Percentiles rank a stretch among this genome's conserved stretches.
These are phyloP conservation scores for Dryomyza anilis DNA, from an alignment of 2,888 invertebrate species.

Conservation along the genomic window DNA sequence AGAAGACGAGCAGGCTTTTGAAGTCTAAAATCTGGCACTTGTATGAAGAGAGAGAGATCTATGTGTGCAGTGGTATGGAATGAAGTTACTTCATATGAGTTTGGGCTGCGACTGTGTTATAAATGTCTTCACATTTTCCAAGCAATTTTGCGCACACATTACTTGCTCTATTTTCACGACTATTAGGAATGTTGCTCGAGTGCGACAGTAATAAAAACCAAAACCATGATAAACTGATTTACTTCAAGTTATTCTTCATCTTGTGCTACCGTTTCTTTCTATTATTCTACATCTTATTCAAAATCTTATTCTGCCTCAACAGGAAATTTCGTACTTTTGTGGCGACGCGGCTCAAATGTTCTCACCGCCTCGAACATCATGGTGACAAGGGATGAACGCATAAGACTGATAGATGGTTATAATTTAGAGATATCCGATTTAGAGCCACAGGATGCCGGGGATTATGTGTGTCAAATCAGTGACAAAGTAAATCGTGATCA, in stretches of 20 bases:
- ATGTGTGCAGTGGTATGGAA: no score
- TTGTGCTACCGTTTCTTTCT: constrained; percentile 15
- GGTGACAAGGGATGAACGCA: constrained; percentile 72
- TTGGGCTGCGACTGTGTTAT: background rate
- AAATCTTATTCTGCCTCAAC: constrained; percentile 27
- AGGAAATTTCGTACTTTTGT: constrained; percentile 72
- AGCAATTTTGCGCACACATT: constrained; percentile 19
- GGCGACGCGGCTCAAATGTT: constrained; percentile 74
- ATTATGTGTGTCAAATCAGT: constrained; percentile 77
- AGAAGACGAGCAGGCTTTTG: background rate
- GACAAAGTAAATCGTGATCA: constrained; percentile 72
- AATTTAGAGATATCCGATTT: constrained; percentile 74
- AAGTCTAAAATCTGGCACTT: background rate
- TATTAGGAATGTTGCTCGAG: no score
- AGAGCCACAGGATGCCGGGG: constrained; percentile 70
- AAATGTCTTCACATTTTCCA: constrained; percentile 24
- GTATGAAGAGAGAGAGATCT: background rate
- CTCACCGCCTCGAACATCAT: constrained; percentile 75
- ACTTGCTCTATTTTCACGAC: no score
- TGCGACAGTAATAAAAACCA: no score
- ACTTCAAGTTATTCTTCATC: background rate
- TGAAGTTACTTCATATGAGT: background rate
- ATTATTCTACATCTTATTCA: constrained; percentile 17
- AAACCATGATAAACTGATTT: background rate
- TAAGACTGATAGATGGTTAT: constrained; percentile 73